Conservation (phyloP, 2,888 invertebrate genomes). For the Dicycla oo region DNA sequence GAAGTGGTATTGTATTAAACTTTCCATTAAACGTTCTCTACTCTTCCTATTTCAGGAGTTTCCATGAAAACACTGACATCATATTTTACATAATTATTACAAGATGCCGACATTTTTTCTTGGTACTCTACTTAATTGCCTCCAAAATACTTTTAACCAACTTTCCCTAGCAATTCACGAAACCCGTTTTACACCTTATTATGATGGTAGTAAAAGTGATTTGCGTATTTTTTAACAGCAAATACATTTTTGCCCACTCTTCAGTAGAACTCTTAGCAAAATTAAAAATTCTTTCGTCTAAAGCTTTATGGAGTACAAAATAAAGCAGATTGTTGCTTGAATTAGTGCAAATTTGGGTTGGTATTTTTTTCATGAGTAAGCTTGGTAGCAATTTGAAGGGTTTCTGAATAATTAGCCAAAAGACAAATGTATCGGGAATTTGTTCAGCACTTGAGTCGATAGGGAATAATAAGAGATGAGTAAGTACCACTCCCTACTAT, state of each 20-base stretch:
- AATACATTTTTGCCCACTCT: constrained; percentile 40
- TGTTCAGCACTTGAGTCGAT: constrained; percentile 51
- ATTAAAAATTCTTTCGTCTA: constrained; percentile 25
- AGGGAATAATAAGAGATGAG: constrained; percentile 58
- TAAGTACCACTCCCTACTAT: constrained; percentile 38
- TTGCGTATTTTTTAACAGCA: constrained; percentile 16
- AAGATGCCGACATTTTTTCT: constrained; percentile 59
- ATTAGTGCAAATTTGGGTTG: constrained; percentile 3
- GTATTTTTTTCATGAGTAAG: constrained; percentile 63
- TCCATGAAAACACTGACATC: constrained; percentile 57
- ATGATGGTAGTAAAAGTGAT: constrained; percentile 37
- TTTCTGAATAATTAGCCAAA: constrained; percentile 64
- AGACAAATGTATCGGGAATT: constrained; percentile 62
- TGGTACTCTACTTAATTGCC: constrained; percentile 63
- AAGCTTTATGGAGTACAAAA: constrained; percentile 23
- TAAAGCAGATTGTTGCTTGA: constrained; percentile 44
- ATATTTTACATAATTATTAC: constrained; percentile 64
- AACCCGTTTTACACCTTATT: constrained; percentile 49
- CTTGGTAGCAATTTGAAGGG: constrained; percentile 61
- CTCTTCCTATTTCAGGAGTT: constrained; percentile 40
- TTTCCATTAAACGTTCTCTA: too few species aligned
- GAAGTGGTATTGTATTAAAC: constrained; percentile 46
- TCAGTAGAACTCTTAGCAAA: constrained; percentile 44
- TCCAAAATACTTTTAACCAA: constrained; percentile 56
- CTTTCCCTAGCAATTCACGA: constrained; percentile 7